Evolutionary conservation across 2,797 vertebrate genomes (phyloP).

Genomic region (Tokudaia muenninki): DNA sequence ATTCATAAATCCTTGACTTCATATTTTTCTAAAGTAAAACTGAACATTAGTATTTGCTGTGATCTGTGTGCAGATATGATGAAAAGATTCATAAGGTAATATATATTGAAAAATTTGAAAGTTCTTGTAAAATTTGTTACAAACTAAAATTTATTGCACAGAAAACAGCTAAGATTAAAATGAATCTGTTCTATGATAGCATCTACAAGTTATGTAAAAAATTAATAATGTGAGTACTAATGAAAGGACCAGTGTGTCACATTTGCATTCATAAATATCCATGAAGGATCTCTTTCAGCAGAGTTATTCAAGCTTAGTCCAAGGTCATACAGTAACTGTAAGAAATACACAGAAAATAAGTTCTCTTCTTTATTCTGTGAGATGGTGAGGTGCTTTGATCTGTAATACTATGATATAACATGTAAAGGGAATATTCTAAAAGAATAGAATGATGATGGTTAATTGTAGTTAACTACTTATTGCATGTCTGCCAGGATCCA

Average conservation of each 20-base stretch:
- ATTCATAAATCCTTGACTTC: constrained; percentile 70
- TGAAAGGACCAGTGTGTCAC: constrained; percentile 66
- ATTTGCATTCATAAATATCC: constrained; percentile 75
- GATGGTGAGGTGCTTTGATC: constrained; percentile 2
- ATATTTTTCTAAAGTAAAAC: constrained; percentile 75
- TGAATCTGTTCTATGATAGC: constrained; percentile 56
- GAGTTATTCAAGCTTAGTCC: constrained; percentile 48
- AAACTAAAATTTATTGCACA: constrained; percentile 50
- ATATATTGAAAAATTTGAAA: constrained; percentile 36
- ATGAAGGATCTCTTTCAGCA: constrained; percentile 75
- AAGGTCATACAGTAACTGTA: constrained; percentile 70
- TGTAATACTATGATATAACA: constrained; percentile 30
- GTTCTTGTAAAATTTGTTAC: constrained; percentile 52
- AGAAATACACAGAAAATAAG: constrained; percentile 58
- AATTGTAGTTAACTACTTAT: constrained; percentile 11
- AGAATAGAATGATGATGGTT: constrained; percentile 27
- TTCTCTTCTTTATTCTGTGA: constrained; percentile 63
- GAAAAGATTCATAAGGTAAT: constrained; percentile 67
- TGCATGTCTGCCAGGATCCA: constrained; percentile 33
- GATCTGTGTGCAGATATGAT: constrained; percentile 68
- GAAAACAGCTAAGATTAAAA: constrained; percentile 57
- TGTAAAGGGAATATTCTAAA: constrained; percentile 17
- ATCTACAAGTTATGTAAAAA: constrained; percentile 68
- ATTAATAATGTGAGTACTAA: constrained; percentile 59
- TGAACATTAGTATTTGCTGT: constrained; percentile 69